These are phyloP conservation scores for Numida meleagris DNA, from an alignment of 2,113 vertebrate genomes.

Conservation along the genomic window DNA sequence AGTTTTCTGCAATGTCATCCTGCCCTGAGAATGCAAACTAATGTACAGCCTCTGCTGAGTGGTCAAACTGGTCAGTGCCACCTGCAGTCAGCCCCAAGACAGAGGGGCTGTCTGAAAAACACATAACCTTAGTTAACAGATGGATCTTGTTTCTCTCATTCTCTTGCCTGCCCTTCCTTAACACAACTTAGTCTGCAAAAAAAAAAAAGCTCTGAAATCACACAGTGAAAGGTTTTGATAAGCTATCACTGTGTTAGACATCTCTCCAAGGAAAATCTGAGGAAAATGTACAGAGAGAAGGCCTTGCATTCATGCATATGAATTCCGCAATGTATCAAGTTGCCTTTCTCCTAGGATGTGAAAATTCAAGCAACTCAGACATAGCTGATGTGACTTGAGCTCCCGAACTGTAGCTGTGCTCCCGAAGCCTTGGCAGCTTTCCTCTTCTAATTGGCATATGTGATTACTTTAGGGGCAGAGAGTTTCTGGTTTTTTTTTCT, in stretches of 20 bases:
- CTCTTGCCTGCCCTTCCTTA: background rate
- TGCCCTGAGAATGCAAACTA: background rate
- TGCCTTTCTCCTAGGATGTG: slow-evolving; percentile 18
- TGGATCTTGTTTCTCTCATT: background rate
- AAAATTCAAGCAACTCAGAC: background rate
- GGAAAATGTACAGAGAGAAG: slow-evolving; percentile 1
- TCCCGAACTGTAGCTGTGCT: slow-evolving; percentile 15
- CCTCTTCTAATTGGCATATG: slow-evolving; percentile 29
- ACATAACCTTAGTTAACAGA: background rate
- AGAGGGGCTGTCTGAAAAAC: no score
- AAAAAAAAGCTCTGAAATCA: slow-evolving; percentile 18
- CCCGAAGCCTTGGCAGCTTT: slow-evolving; percentile 10
- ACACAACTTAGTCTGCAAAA: slow-evolving; percentile 1
- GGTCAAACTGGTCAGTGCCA: background rate
- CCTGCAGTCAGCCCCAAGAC: background rate
- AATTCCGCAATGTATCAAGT: background rate
- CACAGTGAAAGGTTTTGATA: slow-evolving; percentile 15
- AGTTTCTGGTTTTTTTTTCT: background rate
- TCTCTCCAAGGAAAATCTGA: background rate
- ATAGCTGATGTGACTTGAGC: slow-evolving; percentile 8
- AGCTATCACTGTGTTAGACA: slow-evolving; percentile 6
- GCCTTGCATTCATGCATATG: slow-evolving; percentile 9
- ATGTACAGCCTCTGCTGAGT: background rate
- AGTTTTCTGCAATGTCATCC: background rate
- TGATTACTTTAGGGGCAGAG: slow-evolving; percentile 28